phyloP scores from a whole-genome alignment of 2,888 invertebrate genomes.

The Lamellibrachia columna region DNA sequence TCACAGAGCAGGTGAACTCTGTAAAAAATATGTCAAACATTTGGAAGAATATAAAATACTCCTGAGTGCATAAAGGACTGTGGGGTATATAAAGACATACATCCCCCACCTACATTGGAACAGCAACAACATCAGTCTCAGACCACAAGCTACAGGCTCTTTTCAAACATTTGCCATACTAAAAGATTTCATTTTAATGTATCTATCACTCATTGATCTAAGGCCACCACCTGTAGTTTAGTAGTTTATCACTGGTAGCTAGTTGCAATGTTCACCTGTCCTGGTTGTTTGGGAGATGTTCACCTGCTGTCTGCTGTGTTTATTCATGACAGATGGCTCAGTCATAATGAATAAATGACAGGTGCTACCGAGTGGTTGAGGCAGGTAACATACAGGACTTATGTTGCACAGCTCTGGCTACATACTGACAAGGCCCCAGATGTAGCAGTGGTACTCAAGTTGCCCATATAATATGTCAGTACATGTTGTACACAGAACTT shows the following conservation, averaged over 20 bases:
- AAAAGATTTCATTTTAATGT: background rate
- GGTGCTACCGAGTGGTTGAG: background rate
- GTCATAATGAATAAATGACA: background rate
- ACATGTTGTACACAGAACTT: background rate
- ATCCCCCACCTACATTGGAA: too few relatives aligned
- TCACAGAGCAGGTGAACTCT: too few relatives aligned
- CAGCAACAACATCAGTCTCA: too few relatives aligned
- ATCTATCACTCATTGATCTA: background rate
- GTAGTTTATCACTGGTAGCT: background rate
- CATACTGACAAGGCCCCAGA: background rate
- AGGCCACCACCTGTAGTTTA: background rate
- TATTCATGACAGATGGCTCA: background rate
- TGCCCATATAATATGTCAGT: background rate
- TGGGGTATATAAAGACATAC: too few relatives aligned
- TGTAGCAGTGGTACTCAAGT: background rate
- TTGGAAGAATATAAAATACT: too few relatives aligned
- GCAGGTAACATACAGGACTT: background rate
- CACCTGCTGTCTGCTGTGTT: background rate
- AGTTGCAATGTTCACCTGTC: background rate
- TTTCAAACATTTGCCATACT: background rate
- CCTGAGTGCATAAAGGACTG: too few relatives aligned
- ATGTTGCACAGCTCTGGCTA: background rate
- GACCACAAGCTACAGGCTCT: background rate
- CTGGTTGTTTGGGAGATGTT: background rate
- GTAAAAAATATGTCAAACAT: too few relatives aligned